Evolutionary conservation across 1,140 invertebrate species (phyloP).

Genomic region (Nilaparvata lugens): DNA sequence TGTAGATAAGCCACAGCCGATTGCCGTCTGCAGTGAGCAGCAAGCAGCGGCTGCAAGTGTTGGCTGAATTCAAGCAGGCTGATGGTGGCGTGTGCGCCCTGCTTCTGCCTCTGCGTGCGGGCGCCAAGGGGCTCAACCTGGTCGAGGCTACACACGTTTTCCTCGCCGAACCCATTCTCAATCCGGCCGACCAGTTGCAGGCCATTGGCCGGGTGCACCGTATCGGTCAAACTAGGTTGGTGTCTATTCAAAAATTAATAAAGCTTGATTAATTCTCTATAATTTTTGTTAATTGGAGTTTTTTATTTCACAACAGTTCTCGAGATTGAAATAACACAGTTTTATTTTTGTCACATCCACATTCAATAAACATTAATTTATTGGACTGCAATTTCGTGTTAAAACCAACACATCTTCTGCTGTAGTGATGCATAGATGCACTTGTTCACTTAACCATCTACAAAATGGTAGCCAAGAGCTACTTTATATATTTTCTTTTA

Average conservation of each 20-base stretch:
- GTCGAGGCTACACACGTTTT: slow-evolving; percentile 72
- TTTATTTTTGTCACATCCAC: too few species aligned
- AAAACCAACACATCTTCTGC: too few species aligned
- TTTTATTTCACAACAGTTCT: not conserved
- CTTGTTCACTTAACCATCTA: too few species aligned
- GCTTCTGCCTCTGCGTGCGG: slow-evolving; percentile 55
- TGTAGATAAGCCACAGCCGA: too few species aligned
- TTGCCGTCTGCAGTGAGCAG: too few species aligned
- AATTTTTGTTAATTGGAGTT: not conserved
- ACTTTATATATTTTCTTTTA: too few species aligned
- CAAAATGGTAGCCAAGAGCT: too few species aligned
- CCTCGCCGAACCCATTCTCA: slow-evolving; percentile 64
- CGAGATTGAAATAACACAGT: not conserved
- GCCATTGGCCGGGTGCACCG: slow-evolving; percentile 69
- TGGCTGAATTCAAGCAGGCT: too few species aligned
- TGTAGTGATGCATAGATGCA: too few species aligned
- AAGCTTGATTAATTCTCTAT: not conserved
- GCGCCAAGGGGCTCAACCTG: slow-evolving; percentile 68
- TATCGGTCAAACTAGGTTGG: slow-evolving; percentile 64
- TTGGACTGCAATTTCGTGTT: too few species aligned
- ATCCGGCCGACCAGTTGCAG: slow-evolving; percentile 63
- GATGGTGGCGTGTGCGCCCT: slow-evolving; percentile 40
- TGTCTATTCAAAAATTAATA: not conserved
- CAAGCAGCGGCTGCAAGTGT: too few species aligned
- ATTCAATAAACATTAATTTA: not conserved